These are phyloP conservation scores for Myopa testacea DNA, from an alignment of 2,888 invertebrate genomes.

Conservation along the genomic window DNA sequence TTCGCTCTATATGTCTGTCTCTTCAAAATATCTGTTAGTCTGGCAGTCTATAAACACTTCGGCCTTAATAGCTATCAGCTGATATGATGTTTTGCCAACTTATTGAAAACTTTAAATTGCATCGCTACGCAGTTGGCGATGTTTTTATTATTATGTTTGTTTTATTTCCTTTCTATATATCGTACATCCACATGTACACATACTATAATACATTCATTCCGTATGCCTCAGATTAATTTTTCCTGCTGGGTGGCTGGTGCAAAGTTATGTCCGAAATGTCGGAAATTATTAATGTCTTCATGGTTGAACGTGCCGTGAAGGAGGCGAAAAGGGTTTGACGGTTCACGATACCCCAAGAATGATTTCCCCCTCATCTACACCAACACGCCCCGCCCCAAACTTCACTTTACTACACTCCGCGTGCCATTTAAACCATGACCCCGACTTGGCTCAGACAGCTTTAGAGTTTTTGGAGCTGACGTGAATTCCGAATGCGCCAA, in stretches of 20 bases:
- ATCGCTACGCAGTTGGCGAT: conserved; percentile 4
- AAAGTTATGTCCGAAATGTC: conserved; percentile 36
- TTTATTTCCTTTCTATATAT: too few relatives aligned
- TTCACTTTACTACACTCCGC: too few relatives aligned
- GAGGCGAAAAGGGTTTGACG: background rate
- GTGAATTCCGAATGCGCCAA: conserved; percentile 10
- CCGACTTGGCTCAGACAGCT: conserved; percentile 20
- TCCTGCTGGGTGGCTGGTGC: background rate
- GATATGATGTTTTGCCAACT: too few relatives aligned
- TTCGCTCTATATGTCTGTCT: too few relatives aligned
- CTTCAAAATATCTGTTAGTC: too few relatives aligned
- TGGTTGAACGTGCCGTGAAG: conserved; percentile 20
- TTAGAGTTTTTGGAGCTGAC: background rate
- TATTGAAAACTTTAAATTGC: conserved; percentile 35
- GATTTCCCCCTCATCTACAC: too few relatives aligned
- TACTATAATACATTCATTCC: too few relatives aligned
- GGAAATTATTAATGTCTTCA: conserved; percentile 41
- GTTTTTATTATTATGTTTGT: background rate
- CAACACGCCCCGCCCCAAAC: too few relatives aligned
- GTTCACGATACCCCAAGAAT: background rate
- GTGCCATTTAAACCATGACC: background rate
- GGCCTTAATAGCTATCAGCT: too few relatives aligned
- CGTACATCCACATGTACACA: too few relatives aligned
- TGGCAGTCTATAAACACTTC: too few relatives aligned
- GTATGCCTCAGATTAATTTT: too few relatives aligned